Evolutionary conservation across 2,888 invertebrate genomes (phyloP).

Genomic region (Amphipyra tragopoginis): DNA sequence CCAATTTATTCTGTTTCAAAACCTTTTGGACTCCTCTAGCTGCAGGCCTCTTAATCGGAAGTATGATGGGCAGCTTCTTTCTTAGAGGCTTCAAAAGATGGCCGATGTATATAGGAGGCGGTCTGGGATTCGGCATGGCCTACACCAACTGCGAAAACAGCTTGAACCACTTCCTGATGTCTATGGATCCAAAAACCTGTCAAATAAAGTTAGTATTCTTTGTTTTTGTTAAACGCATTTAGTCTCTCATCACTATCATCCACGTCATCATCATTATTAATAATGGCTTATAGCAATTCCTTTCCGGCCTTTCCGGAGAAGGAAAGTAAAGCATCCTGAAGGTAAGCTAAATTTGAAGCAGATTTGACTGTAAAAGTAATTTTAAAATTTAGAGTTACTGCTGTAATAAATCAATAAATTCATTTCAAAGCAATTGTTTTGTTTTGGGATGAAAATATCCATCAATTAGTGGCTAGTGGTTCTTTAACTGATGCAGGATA

Average conservation of each 20-base stretch:
- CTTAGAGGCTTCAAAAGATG: slow-evolving; percentile 94
- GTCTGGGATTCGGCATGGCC: slow-evolving; percentile 97
- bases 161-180: slow-evolving; percentile 76
- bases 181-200: slow-evolving; percentile 79
- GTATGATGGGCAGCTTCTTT: slow-evolving; percentile 91
- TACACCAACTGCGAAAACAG: slow-evolving; percentile 95
- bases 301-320: too few relatives aligned
- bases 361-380: too few relatives aligned
- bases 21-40: slow-evolving; percentile 55
- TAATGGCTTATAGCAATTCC: too few relatives aligned
- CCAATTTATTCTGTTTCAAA: too few relatives aligned
- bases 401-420: too few relatives aligned
- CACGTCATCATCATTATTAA: neutral
- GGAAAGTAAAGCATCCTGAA: too few relatives aligned
- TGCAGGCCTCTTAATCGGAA: slow-evolving; percentile 79
- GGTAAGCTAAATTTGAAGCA: too few relatives aligned
- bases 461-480: too few relatives aligned
- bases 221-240: neutral
- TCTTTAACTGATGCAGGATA: too few relatives aligned
- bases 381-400: too few relatives aligned
- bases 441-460: too few relatives aligned
- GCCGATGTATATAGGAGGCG: slow-evolving; percentile 96
- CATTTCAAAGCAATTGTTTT: too few relatives aligned
- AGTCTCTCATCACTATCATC: neutral
- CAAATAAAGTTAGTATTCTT: slow-evolving; percentile 76